A percentile compares a stretch with the other conserved stretches of the same genome.
These are phyloP conservation scores for Ceyx erithaca DNA, from an alignment of 2,797 vertebrate genomes.

Conservation along the genomic window DNA sequence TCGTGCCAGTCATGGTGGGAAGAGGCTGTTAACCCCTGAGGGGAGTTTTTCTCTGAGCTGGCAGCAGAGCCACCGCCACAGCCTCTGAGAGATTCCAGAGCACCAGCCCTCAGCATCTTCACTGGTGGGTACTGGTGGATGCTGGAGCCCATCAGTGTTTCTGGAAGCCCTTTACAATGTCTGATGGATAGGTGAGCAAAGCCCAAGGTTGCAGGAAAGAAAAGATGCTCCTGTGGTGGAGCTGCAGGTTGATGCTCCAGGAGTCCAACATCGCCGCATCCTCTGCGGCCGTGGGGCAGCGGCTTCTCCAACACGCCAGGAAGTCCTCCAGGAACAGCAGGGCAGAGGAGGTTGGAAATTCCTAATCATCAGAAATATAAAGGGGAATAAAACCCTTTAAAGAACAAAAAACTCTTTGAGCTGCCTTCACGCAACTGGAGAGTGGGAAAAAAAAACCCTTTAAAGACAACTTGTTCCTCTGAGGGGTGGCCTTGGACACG, in stretches of 20 bases:
- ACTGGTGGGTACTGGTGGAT: background rate
- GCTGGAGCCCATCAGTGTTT: background rate
- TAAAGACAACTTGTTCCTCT: background rate
- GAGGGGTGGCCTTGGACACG: background rate
- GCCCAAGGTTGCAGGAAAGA: rapidly evolving
- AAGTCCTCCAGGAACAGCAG: background rate
- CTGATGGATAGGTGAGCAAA: rapidly evolving
- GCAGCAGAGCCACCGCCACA: background rate
- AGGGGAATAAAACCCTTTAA: background rate
- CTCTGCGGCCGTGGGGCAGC: rapidly evolving
- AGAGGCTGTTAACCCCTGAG: slow-evolving; percentile 31
- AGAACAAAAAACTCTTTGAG: background rate
- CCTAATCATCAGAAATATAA: background rate
- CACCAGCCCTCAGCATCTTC: rapidly evolving
- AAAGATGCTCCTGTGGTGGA: background rate
- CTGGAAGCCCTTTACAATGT: background rate
- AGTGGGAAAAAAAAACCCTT: background rate
- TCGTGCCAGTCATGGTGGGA: background rate
- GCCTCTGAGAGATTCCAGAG: background rate
- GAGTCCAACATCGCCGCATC: rapidly evolving
- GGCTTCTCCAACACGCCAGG: rapidly evolving
- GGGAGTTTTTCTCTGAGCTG: background rate
- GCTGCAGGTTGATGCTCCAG: rapidly evolving
- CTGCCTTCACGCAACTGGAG: background rate
- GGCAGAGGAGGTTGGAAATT: background rate